Percentiles rank a stretch among this genome's conserved stretches.
phyloP scores from a whole-genome alignment of 2,113 vertebrate species.

The Egretta garzetta region DNA sequence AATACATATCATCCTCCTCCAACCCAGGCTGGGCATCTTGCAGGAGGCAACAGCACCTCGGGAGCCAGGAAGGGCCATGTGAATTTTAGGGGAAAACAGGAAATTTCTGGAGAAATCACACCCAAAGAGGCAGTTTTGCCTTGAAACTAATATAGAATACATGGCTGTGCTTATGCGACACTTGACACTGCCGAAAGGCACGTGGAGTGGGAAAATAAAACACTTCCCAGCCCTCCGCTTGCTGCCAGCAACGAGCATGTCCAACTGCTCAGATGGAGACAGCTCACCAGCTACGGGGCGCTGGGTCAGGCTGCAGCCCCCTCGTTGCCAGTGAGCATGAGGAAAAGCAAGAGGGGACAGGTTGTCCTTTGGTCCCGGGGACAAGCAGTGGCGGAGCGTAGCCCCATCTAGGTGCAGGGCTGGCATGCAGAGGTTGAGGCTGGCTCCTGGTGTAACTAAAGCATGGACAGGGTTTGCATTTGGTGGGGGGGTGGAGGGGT shows the following conservation, averaged over 20 bases:
- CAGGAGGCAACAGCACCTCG: background rate
- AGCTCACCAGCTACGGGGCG: background rate
- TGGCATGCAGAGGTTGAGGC: background rate
- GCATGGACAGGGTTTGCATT: background rate
- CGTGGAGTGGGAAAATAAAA: background rate
- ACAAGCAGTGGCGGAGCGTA: fast-evolving
- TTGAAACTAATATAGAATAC: background rate
- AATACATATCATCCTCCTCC: background rate
- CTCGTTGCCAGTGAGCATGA: background rate
- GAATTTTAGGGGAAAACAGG: background rate
- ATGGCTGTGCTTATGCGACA: background rate
- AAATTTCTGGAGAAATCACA: background rate
- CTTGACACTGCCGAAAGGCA: background rate
- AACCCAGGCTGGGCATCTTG: background rate
- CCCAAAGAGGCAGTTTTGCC: background rate
- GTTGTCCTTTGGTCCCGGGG: background rate
- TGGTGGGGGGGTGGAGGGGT: background rate
- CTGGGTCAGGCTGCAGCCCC: background rate
- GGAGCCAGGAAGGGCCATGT: background rate
- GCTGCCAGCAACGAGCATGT: background rate
- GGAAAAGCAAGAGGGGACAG: background rate
- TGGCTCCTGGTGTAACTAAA: background rate
- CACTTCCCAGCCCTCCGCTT: background rate
- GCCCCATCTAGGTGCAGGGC: background rate
- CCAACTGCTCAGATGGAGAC: background rate